phyloP scores from a whole-genome alignment of 2,113 vertebrate genomes.

The Dryoscopus gambensis region DNA sequence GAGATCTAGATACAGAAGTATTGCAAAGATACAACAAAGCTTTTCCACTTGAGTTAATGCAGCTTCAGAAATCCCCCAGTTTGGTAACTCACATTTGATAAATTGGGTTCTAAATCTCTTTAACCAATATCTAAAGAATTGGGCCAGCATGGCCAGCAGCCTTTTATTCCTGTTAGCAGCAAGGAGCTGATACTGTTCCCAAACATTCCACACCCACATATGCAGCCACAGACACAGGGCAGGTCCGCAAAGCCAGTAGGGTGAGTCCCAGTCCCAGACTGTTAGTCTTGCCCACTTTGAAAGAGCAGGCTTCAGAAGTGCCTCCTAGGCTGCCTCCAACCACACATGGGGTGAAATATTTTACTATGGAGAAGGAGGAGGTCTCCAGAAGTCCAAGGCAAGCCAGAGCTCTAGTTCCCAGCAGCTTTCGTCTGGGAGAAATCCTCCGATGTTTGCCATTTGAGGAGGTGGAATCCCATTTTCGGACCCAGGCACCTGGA shows the following conservation, averaged over 20 bases:
- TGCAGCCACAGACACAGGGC: accelerated
- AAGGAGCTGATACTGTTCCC: not conserved
- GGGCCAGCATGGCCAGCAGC: not conserved
- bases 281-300: no score
- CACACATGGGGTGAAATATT: accelerated
- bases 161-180: not conserved
- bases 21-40: not conserved
- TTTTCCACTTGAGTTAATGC: not conserved
- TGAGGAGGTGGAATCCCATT: not conserved
- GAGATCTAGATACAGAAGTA: not conserved
- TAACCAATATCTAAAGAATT: not conserved
- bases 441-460: not conserved
- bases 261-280: not conserved
- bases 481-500: not conserved
- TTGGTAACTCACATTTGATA: not conserved
- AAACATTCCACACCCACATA: accelerated
- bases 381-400: not conserved
- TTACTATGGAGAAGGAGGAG: not conserved
- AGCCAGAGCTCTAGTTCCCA: not conserved
- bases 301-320: not conserved
- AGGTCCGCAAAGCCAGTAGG: accelerated
- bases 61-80: not conserved
- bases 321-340: not conserved
- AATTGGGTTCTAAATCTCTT: not conserved
- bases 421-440: not conserved